Base-by-base conservation (phyloP, 2,113 vertebrate genomes). In the Camelus dromedarius region DNA sequence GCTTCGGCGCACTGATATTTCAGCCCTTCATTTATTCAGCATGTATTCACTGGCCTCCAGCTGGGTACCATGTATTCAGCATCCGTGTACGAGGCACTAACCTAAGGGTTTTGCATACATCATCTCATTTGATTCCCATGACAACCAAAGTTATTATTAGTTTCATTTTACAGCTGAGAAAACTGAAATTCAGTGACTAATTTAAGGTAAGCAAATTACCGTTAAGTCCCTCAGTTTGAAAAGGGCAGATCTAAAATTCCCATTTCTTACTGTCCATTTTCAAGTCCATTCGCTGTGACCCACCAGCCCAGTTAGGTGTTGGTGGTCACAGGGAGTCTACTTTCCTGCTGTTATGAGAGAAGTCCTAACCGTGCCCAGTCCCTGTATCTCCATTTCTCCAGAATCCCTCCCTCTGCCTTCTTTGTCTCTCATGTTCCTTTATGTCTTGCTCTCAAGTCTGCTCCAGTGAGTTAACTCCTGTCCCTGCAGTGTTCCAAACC, bases 111-210 rank as follows among this genome's bases (percentile, higher is more conserved):
- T 87, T 70, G 54, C 9, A 26, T 26, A 32, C 5, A 46, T 82
- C 15, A 66, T 72, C 38, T 81, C 46, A 46, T 85, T 64, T 32
- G 32, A 84, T n/a, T 66, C 70, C 80, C 30, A 62, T 62, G 20
- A 89, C 22, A 80, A 81, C 28, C 22, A 35, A 81, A 70, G 15
- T 24, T 81, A 82, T 93, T 84, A 7, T 70, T 83, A 64, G 70
- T 54, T 93, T 73, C 16, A 67, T 87, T 92, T 92, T 77, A 52
- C 28, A 62, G 46, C 60, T 93, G 58, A 96, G 48, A 72, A 96
- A 91, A 76, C 70, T 50, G 32, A 93, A 10, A 7, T 82, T 26
- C 3, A 62, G 6, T 22, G 26, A 87, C 46, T 79, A 79, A 79
- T 79, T 54, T 24, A 56, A 56, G 15, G 64, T 84, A 38, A 70